A percentile compares a stretch with the other conserved stretches of the same genome.
These are phyloP conservation scores for Dryobates pubescens DNA, from an alignment of 2,797 vertebrate genomes.

Conservation along the genomic window DNA sequence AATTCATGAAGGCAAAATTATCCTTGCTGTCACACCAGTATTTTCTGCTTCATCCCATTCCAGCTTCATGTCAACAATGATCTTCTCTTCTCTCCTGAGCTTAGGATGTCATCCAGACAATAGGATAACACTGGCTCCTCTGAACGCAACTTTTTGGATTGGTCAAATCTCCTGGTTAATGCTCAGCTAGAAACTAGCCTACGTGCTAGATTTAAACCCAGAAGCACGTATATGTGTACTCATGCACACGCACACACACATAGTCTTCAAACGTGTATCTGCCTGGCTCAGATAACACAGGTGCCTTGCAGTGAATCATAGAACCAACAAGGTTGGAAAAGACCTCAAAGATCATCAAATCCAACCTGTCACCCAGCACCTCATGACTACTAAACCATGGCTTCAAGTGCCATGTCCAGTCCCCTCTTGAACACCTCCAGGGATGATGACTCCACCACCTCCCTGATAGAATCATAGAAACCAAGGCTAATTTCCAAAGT, in stretches of 20 bases:
- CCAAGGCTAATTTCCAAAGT: background rate
- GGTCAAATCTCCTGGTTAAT: background rate
- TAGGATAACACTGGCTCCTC: background rate
- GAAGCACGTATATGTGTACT: background rate
- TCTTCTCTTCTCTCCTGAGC: constrained; percentile 2
- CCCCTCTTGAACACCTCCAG: too few species aligned
- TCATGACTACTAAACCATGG: too few species aligned
- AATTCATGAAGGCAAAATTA: constrained; percentile 67
- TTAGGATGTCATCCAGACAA: constrained; percentile 31
- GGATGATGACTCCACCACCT: too few species aligned
- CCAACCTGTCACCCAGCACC: too few species aligned
- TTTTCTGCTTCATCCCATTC: constrained; percentile 60
- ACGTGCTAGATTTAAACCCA: background rate
- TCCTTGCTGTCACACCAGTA: constrained; percentile 62
- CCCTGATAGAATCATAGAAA: background rate
- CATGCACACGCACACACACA: background rate
- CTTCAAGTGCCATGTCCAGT: too few species aligned
- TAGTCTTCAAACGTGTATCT: background rate
- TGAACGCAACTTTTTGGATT: background rate
- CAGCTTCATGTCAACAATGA: constrained; percentile 41
- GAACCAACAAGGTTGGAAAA: too few species aligned
- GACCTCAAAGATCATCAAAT: too few species aligned
- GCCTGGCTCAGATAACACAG: background rate
- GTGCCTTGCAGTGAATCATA: background rate
- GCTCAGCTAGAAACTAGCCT: background rate